These are phyloP conservation scores for Apotomis turbidana DNA, from an alignment of 2,888 invertebrate species.

Conservation along the genomic window DNA sequence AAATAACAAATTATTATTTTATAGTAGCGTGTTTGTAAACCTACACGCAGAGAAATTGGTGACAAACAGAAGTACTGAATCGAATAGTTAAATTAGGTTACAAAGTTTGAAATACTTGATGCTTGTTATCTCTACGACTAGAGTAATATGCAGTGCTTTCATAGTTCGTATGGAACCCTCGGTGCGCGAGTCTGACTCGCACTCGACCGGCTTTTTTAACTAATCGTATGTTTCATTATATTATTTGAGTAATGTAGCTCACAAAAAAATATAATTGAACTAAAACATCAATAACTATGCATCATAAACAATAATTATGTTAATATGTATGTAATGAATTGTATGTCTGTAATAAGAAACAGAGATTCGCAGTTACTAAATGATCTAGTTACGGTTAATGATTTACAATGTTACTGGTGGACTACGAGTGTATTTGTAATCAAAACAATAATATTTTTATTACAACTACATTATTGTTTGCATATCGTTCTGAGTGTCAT, in stretches of 20 bases:
- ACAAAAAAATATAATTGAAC: no score
- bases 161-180: no score
- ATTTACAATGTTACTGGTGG: conserved; percentile 8
- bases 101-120: conserved; percentile 20
- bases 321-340: conserved; percentile 7
- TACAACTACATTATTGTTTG: conserved; percentile 11
- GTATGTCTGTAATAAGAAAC: conserved; percentile 11
- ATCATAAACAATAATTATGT: conserved; percentile 12
- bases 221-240: conserved; percentile 10
- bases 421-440: conserved; percentile 12
- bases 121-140: conserved; percentile 23
- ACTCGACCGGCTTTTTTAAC: no score
- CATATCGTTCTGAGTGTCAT: conserved; percentile 9
- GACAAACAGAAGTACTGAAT: no score
- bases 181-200: no score
- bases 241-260: conserved; percentile 10
- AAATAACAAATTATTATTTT: no score
- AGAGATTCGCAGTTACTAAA: conserved; percentile 12
- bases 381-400: conserved; percentile 8
- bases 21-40: no score
- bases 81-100: no score
- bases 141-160: no score
- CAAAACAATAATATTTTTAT: conserved; percentile 10
- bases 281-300: no score
- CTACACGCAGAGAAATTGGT: no score